Evolutionary conservation across 2,797 vertebrate genomes (phyloP).

Genomic region (Propithecus deckenii): DNA sequence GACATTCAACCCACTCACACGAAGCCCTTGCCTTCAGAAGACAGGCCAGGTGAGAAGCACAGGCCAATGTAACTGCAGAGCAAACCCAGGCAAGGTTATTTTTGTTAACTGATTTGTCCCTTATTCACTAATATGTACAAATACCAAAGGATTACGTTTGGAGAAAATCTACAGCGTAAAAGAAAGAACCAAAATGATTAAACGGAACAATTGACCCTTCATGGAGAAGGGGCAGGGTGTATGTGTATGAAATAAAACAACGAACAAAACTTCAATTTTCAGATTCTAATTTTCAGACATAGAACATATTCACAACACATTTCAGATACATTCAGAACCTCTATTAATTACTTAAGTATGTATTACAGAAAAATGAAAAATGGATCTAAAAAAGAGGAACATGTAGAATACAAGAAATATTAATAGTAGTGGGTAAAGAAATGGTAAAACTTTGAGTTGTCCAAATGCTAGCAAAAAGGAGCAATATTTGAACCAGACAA

Average conservation of each 20-base stretch:
- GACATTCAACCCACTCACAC: background rate
- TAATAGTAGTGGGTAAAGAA: background rate
- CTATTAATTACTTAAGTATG: background rate
- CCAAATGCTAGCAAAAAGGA: background rate
- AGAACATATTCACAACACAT: constrained; percentile 25
- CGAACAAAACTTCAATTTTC: background rate
- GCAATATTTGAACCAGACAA: background rate
- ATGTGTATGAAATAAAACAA: background rate
- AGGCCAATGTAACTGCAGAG: background rate
- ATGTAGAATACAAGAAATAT: background rate
- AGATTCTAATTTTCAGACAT: constrained; percentile 2
- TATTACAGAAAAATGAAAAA: constrained; percentile 46
- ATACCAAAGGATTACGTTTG: constrained; percentile 8
- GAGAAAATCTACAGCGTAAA: constrained; percentile 10
- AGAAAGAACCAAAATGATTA: constrained; percentile 13
- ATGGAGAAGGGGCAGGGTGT: background rate
- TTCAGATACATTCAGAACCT: background rate
- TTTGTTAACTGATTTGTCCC: background rate
- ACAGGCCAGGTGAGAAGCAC: background rate
- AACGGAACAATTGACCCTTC: background rate
- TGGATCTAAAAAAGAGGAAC: background rate
- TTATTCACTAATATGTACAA: background rate
- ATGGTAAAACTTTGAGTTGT: constrained; percentile 19
- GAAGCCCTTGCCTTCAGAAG: background rate
- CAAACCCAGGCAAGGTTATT: background rate